Base-by-base conservation (phyloP, 2,113 vertebrate species). In the Gila orcuttii region DNA sequence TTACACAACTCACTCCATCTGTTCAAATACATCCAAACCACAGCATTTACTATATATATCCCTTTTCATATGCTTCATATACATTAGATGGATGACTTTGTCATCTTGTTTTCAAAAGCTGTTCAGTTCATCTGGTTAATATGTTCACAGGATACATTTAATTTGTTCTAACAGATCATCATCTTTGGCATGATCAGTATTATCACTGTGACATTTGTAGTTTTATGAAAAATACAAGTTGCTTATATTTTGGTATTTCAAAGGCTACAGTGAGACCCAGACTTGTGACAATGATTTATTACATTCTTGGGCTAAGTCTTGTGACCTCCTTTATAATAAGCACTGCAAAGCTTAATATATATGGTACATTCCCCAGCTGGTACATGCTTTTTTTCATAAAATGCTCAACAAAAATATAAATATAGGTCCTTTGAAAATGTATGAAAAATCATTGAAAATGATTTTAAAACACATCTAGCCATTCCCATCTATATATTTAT, bases 201-300 rank as follows among this genome's bases (percentile, higher is more conserved):
- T 62, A 57, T 25, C 57, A 79, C 3, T 79, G 78, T 25, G 59
- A 74, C 47, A 52, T 77, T 13, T 47, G 39, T 25, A 23, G 2
- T 28, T 12, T 23, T 23, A 47, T 80, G 11, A 39, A 60, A 42
- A 33, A 62, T n/a, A 45, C 42, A 60, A 8, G 33, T 62, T 79
- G 33, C 23, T 45, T 39, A 25, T n/a, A 80, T 62, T 81, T 80
- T 80, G n/a, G 59, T 66, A 64, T 80, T 47, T 42, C 36, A 80
- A 64, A 64, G 62, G 17, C 25, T n/a, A 82, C 62, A 4, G 21
- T 52, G 42, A 33, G 62, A 33, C 52, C n/a, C n/a, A 82, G 21
- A 50, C 36, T 50, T 36, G 45, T 50, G 28, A 55, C 42, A 11
- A 68, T 13, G 5, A 82, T 23, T 50, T 47, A 47, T 80, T 47